A percentile compares a stretch with the other conserved stretches of the same genome.
Evolutionary conservation across 2,113 vertebrate genomes (phyloP).

Genomic region (Dinomys branickii): DNA sequence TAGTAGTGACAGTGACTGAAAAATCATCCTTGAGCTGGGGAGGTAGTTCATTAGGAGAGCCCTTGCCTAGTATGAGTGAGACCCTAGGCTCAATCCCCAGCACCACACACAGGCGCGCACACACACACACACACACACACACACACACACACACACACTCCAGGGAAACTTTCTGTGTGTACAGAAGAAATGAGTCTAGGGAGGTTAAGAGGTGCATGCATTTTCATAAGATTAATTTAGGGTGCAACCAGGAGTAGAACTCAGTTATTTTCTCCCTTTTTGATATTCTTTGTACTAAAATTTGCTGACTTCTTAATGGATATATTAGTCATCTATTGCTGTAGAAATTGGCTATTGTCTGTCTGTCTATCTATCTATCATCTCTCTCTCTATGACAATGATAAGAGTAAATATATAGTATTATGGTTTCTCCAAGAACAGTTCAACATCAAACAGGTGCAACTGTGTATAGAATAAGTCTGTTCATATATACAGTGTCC

Average conservation of each 20-base stretch:
- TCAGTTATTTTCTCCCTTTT: background rate
- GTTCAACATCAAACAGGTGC: background rate
- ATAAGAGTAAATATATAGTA: background rate
- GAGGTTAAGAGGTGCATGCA: background rate
- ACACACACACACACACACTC: background rate
- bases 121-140: no score
- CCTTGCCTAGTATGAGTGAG: background rate
- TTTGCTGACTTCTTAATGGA: background rate
- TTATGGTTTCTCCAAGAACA: background rate
- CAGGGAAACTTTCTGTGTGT: background rate
- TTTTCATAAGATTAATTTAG: background rate
- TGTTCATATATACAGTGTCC: slow-evolving; percentile 94
- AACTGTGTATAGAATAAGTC: slow-evolving; percentile 87
- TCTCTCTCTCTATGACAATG: background rate
- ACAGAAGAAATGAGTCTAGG: background rate
- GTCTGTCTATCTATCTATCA: background rate
- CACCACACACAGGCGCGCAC: no score
- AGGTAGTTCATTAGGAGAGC: background rate
- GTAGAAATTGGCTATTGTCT: background rate
- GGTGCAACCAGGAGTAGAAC: background rate
- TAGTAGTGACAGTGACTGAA: background rate
- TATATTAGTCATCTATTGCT: background rate
- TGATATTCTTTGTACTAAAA: slow-evolving; percentile 4
- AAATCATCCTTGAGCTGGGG: background rate
- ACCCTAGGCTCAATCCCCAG: background rate